Percentiles rank a stretch among this genome's conserved stretches.
Evolutionary conservation across 2,797 vertebrate species (phyloP).

Genomic region (Linurgus olivaceus): DNA sequence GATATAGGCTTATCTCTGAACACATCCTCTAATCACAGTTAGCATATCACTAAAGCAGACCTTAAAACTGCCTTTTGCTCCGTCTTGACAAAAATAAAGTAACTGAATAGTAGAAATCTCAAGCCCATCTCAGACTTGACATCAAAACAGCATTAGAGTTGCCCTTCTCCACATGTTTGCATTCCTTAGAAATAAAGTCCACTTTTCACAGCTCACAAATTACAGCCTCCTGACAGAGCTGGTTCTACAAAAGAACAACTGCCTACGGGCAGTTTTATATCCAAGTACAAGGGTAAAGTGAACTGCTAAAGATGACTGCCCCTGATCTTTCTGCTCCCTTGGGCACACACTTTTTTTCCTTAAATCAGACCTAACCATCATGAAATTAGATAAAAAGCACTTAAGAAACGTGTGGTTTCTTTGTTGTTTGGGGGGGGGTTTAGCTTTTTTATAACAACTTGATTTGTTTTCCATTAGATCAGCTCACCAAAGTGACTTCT

Average conservation of each 20-base stretch:
- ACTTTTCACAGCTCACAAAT: not conserved
- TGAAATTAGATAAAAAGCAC: not conserved
- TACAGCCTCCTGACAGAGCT: not conserved
- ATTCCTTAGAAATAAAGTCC: not conserved
- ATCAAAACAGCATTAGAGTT: not conserved
- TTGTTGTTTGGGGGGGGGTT: not conserved
- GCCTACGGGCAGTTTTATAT: not conserved
- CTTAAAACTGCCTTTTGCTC: not conserved
- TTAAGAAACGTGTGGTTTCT: not conserved
- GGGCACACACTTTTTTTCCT: not conserved
- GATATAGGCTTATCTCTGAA: not conserved
- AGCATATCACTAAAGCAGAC: not conserved
- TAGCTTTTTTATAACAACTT: not conserved
- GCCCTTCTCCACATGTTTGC: not conserved
- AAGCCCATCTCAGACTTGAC: not conserved
- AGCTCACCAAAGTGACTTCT: not conserved
- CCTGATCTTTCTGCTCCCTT: not conserved
- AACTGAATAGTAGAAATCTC: not conserved
- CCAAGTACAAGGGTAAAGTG: not conserved
- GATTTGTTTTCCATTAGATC: not conserved
- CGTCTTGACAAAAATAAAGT: not conserved
- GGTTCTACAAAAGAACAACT: not conserved
- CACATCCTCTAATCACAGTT: not conserved
- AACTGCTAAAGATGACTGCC: not conserved
- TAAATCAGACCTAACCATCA: not conserved